phyloP scores from a whole-genome alignment of 1,140 invertebrate species.

The Anastrepha ludens region DNA sequence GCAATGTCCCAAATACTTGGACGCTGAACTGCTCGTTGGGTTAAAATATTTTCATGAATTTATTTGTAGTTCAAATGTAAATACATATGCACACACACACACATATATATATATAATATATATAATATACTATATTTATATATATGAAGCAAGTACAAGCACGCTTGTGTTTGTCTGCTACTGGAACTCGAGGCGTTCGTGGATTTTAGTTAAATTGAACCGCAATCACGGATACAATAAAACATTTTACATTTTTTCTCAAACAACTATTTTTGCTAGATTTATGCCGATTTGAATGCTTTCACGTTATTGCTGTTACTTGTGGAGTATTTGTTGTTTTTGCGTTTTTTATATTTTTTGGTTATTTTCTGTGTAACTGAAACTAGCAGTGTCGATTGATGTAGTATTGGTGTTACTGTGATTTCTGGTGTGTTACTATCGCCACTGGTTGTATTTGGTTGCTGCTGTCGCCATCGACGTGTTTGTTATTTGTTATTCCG shows the following conservation, averaged over 20 bases:
- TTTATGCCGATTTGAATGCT: slow-evolving; percentile 41
- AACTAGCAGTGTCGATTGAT: background rate
- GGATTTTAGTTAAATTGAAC: slow-evolving; percentile 49
- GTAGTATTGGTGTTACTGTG: slow-evolving; percentile 7
- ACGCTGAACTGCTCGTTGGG: too few relatives aligned
- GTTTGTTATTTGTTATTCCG: slow-evolving; percentile 51
- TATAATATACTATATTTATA: background rate
- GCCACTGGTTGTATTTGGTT: background rate
- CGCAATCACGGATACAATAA: slow-evolving; percentile 45
- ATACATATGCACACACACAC: background rate
- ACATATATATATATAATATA: background rate
- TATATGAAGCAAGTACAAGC: background rate
- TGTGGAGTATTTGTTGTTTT: background rate
- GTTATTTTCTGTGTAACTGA: background rate
- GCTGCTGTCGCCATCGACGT: slow-evolving; percentile 26
- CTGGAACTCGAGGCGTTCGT: slow-evolving; percentile 5
- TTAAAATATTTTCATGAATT: too few relatives aligned
- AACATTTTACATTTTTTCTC: slow-evolving; percentile 33
- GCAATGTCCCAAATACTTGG: too few relatives aligned
- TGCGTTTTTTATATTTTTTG: background rate
- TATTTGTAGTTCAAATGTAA: too few relatives aligned
- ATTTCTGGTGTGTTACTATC: slow-evolving; percentile 39
- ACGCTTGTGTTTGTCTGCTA: slow-evolving; percentile 9
- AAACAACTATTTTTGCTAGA: slow-evolving; percentile 38
- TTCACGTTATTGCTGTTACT: slow-evolving; percentile 2